phyloP scores from a whole-genome alignment of 2,888 invertebrate species.

The Oegoconia quadripuncta region DNA sequence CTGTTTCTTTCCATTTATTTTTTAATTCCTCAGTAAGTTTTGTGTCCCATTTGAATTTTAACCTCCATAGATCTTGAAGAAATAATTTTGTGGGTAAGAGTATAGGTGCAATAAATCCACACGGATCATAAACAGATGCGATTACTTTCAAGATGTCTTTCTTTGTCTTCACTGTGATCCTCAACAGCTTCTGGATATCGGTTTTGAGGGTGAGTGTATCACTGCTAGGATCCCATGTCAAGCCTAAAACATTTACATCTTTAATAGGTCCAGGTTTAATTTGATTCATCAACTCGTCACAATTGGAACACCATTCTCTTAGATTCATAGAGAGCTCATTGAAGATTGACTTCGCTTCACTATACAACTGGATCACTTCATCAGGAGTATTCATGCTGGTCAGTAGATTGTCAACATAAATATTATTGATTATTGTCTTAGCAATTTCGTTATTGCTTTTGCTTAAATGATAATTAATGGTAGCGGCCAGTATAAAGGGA shows the following conservation, averaged over 20 bases:
- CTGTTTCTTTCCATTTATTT: neutral
- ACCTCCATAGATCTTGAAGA: conserved; percentile 9
- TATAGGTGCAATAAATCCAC: conserved; percentile 11
- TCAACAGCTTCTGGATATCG: too few species aligned
- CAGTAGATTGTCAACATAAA: conserved; percentile 12
- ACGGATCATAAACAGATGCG: conserved; percentile 18
- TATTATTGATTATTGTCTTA: neutral
- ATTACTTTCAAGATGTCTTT: conserved; percentile 7
- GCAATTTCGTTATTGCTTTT: neutral
- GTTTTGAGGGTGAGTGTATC: conserved; percentile 3
- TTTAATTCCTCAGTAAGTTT: neutral
- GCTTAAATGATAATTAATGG: conserved; percentile 1
- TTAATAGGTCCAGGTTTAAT: neutral
- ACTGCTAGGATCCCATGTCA: neutral
- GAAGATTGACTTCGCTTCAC: neutral
- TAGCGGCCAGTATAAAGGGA: conserved; percentile 10
- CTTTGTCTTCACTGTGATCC: conserved; percentile 7
- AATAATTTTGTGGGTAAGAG: conserved; percentile 13
- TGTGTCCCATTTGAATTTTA: conserved; percentile 13
- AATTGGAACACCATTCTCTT: conserved; percentile 6
- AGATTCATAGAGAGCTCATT: conserved; percentile 9
- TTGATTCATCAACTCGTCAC: neutral
- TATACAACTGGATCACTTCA: conserved; percentile 1
- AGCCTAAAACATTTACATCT: conserved; percentile 3
- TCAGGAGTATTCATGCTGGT: neutral